Evolutionary conservation across 2,888 invertebrate genomes (phyloP).

Genomic region (Drosophila borborema): DNA sequence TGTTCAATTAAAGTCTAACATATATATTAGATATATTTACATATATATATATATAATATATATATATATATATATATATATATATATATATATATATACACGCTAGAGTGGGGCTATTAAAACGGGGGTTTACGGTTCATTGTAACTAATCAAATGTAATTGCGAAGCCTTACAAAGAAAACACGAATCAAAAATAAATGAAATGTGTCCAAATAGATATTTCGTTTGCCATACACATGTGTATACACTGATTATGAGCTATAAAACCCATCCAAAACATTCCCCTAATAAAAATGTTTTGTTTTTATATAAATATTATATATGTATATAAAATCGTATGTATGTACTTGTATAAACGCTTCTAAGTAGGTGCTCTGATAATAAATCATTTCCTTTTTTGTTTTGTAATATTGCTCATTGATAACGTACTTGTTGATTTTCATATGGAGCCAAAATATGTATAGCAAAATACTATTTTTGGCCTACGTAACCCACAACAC

Average conservation of each 20-base stretch:
- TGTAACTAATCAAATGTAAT: slow-evolving; percentile 63
- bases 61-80: slow-evolving; percentile 33
- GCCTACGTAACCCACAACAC: slow-evolving; percentile 14
- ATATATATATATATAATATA: slow-evolving; percentile 37
- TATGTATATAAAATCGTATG: slow-evolving; percentile 32
- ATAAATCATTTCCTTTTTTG: slow-evolving; percentile 64
- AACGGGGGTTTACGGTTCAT: slow-evolving; percentile 17
- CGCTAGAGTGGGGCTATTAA: slow-evolving; percentile 6
- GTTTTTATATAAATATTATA: slow-evolving; percentile 51
- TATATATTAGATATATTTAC: slow-evolving; percentile 23
- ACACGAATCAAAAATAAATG: slow-evolving; percentile 44
- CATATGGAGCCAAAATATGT: slow-evolving; percentile 20
- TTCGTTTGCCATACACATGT: slow-evolving; percentile 12
- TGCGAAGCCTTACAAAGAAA: slow-evolving; percentile 68
- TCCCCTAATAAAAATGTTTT: slow-evolving; percentile 59
- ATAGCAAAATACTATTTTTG: slow-evolving; percentile 39
- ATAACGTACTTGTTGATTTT: slow-evolving; percentile 55
- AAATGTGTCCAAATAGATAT: slow-evolving; percentile 27
- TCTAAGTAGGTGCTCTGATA: slow-evolving; percentile 71
- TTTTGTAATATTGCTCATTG: slow-evolving; percentile 52
- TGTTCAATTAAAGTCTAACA: slow-evolving; percentile 62
- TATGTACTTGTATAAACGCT: slow-evolving; percentile 44
- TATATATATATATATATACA: slow-evolving; percentile 34
- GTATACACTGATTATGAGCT: slow-evolving; percentile 23
- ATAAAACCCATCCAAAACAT: slow-evolving; percentile 52